phyloP scores from a whole-genome alignment of 2,113 vertebrate species.

The Leucosticte australis region DNA sequence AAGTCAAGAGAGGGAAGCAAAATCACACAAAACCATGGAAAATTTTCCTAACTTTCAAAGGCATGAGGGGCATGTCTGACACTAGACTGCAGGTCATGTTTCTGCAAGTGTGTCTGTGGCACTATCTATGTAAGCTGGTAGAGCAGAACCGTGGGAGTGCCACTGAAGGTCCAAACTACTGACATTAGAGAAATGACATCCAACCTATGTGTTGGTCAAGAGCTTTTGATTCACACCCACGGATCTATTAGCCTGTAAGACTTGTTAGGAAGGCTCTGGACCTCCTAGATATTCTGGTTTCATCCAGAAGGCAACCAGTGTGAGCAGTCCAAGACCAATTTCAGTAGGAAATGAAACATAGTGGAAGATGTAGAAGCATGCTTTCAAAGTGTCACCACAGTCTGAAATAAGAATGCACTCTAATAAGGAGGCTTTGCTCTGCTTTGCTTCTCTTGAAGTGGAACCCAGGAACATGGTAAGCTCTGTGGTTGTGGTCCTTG shows the following conservation, averaged over 20 bases:
- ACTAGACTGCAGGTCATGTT: not conserved
- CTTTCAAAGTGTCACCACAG: not conserved
- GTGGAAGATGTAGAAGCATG: not conserved
- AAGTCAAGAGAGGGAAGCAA: not conserved
- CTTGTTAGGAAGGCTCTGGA: not conserved
- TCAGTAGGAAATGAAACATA: not conserved
- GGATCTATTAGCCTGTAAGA: not conserved
- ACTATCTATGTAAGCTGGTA: not conserved
- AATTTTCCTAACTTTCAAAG: not conserved
- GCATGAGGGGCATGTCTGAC: not conserved
- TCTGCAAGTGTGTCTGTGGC: not conserved
- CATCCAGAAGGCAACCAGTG: not conserved
- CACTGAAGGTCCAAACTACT: not conserved
- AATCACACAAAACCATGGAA: not conserved
- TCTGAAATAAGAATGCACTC: not conserved
- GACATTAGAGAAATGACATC: not conserved
- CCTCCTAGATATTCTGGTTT: not conserved
- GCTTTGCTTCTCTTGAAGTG: not conserved
- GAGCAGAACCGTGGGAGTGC: not conserved
- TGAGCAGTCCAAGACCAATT: not conserved
- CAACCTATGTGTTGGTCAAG: fast-evolving
- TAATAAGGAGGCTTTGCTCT: not conserved
- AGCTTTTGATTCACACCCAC: not conserved
- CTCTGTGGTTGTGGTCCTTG: not conserved
- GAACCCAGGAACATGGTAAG: not conserved